Evolutionary conservation across 1,140 invertebrate genomes (phyloP), one percentile per base, ranked within the genome.

Genomic region (Chionoecetes opilio): DNA sequence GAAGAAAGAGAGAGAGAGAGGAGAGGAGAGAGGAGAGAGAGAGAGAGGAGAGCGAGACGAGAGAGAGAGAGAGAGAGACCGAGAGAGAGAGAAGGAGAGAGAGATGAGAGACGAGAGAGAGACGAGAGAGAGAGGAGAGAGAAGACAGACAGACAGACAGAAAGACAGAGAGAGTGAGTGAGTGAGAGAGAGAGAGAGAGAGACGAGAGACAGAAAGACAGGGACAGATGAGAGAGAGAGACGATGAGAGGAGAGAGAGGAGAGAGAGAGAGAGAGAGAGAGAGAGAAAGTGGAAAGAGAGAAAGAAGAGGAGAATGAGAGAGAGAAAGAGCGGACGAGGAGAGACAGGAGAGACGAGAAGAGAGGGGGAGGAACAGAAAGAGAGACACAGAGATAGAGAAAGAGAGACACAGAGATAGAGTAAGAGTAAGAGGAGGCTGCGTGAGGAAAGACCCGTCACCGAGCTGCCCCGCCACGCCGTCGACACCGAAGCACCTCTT

Each of bases 401-500:
- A 6, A 6, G 1, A 88, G 6, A 35, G 6, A 35, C 9, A 88
- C 0, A 88, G 86, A 35, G 32, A 37, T 17, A 89, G 87, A 38
- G 46, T 31, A 31, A 34, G 9, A 91, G 90, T 26, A 34, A 63
- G 82, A 38, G 92, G 35, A 84, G 41, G 92, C n/a, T 26, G 92
- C 82, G 82, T 53, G 82, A 29, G 32, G 86, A 53, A 88, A 29
- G 92, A 46, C 6, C 84, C 41, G 38, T 11, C 92, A 88, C 29
- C 84, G 37, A 31, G 35, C 38, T 53, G 41, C 26, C 32, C 38
- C 46, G 75, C 38, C 14, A 8, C 91, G 90, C 90, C 53, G 53
- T 31, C 75, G 75, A 82, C 91, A 84, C 91, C 91, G 46, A 41
- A 93, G 91, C 91, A 93, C 91, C 91, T 41, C 84, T 92, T 53